Evolutionary conservation across 2,797 vertebrate genomes (phyloP), one percentile per base, ranked within the genome.

Genomic region (Somateria mollissima): DNA sequence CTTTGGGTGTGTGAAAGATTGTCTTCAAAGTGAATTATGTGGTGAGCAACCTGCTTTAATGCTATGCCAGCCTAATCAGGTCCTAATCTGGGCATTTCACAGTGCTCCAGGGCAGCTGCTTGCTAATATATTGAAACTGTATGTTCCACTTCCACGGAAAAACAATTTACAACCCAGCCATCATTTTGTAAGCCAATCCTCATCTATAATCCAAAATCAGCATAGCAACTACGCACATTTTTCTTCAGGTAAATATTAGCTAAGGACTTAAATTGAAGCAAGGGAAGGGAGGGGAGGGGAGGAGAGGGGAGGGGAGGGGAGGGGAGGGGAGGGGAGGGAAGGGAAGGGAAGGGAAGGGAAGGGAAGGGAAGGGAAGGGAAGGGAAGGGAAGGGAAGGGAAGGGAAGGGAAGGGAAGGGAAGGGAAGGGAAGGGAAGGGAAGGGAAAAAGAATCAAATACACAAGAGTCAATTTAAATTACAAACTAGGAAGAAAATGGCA

Each of bases 341-440:
- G 17, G 34, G 22, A 36, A 43, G 43, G 43, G 34, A 22, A 15
- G 11, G 25, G 21, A 9, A 25, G 22, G 25, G 7, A 22, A 53
- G 47, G 17, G 56, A n/a, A 57, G 56, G 18, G 32, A 32, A 57
- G 32, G 17, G 30, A 32, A 32, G 8, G 56, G 56, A n/a, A 39
- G 25, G n/a, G 28, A 15, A 21, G 28, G 10, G 20, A 14, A 6
- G 36, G 16, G 32, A n/a, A 20, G 34, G 13, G 62, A 21, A 45
- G 12, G 11, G 18, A 21, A 17, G 14, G 24, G 4, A 22, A 19
- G 19, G 12, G 6, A 37, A 9, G 4, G 8, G 14, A 3, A 5
- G 8, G 8, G 21, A 4, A 58, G 18, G 4, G 20, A 2, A 10
- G 25, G 17, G 4, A 4, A 36, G 18, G 30, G 15, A 5, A 18